Evolutionary conservation across 2,797 vertebrate genomes (phyloP), one percentile per base, ranked within the genome.

Genomic region (Scarus forsteni): DNA sequence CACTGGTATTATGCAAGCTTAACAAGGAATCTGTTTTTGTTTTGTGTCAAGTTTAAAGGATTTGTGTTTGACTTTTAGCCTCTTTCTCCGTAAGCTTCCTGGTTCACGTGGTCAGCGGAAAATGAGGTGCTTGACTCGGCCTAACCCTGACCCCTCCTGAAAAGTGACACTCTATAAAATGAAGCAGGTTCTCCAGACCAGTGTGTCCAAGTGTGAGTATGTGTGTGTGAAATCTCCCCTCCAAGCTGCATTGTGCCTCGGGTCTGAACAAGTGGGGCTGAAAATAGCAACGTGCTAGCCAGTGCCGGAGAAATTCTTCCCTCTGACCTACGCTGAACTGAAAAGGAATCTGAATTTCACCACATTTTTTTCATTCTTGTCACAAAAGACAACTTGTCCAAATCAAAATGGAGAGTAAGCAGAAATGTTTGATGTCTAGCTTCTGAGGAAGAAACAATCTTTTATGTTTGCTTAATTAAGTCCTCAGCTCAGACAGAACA

Each of bases 271-370:
- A 85, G 77, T 62, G 60, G 16, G 43, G 60, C 85, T 83, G 49
- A 87, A 91, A 92, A 93, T 92, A 90, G 85, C 64, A 70, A 16
- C 73, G 57, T 61, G 62, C 63, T 70, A 60, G 67, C 85, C 76
- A 70, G 70, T 10, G 49, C 57, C 66, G 52, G 75, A 65, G 58
- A 66, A 55, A 53, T 81, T 70, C 42, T 61, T 63, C 66, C 60
- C 60, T 59, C 18, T 70, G 73, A 74, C 36, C 66, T 61, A 56
- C 1, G 3, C 76, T 75, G 55, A 56, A 15, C 53, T 51, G 40
- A 68, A 75, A 61, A 61, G 63, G 58, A n/a, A 6, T 40, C 59
- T n/a, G 19, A 45, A 40, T 75, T 80, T 66, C 58, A 50, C 11
- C 48, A 27, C 56, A 56, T 43, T 39, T 19, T 12, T 75, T 62